phyloP scores from a whole-genome alignment of 2,113 vertebrate genomes.

The Entelurus aequoreus region DNA sequence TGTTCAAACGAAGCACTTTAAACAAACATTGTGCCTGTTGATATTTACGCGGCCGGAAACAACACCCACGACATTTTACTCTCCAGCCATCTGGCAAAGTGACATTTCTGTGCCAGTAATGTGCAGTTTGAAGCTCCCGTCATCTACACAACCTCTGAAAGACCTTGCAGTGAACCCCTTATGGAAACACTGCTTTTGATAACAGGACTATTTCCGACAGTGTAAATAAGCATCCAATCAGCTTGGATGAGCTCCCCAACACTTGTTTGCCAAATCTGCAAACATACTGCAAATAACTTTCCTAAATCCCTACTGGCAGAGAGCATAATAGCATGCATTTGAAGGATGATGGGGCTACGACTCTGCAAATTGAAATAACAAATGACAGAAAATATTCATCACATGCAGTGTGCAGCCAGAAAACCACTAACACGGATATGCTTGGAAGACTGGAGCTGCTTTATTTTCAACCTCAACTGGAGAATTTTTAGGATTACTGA shows the following conservation, averaged over 20 bases:
- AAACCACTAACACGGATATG: conserved; percentile 7
- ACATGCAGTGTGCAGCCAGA: conserved; percentile 1
- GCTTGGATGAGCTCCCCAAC: not conserved
- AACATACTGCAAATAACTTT: not conserved
- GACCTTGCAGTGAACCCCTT: not conserved
- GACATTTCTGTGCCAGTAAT: not conserved
- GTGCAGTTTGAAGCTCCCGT: not conserved
- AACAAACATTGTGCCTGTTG: conserved; percentile 36
- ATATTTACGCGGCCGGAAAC: conserved; percentile 28
- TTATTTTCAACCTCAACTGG: not conserved
- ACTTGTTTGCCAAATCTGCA: not conserved
- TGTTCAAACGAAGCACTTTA: conserved; percentile 56
- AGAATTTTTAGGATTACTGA: conserved; percentile 20
- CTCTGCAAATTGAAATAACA: conserved; percentile 31
- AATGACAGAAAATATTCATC: conserved; percentile 14
- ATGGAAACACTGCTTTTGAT: not conserved
- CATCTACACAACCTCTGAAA: not conserved
- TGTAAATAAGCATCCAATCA: not conserved
- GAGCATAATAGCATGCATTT: conserved; percentile 5
- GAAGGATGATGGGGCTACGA: conserved; percentile 8
- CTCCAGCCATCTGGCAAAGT: not conserved
- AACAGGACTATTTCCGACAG: not conserved
- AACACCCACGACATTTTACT: conserved; percentile 22
- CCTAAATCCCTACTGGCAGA: conserved; percentile 15
- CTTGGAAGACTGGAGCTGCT: conserved; percentile 3